phyloP scores from a whole-genome alignment of 2,113 vertebrate genomes.

The Sinocyclocheilus grahami region DNA sequence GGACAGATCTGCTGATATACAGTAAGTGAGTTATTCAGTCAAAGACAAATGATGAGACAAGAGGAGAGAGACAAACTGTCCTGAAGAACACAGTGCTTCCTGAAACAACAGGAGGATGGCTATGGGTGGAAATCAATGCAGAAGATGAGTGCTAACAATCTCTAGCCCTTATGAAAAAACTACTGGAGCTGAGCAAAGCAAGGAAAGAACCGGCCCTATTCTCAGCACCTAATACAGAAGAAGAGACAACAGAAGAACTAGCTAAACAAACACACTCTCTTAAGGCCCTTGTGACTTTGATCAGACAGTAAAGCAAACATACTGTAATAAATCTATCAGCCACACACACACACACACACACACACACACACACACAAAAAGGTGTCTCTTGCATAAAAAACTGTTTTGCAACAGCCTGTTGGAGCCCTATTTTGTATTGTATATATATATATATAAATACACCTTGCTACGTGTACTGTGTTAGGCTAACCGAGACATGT shows the following conservation, averaged over 20 bases:
- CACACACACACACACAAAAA: background rate
- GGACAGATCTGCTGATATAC: conserved; percentile 5
- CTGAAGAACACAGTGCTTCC: background rate
- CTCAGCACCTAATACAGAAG: background rate
- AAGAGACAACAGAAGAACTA: background rate
- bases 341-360: background rate
- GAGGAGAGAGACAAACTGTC: background rate
- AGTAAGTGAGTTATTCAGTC: background rate
- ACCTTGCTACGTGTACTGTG: too few species aligned
- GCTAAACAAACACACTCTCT: background rate
- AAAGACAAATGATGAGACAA: background rate
- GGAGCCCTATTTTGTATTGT: too few species aligned
- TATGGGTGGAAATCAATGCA: background rate
- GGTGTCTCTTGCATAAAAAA: too few species aligned
- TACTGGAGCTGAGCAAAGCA: background rate
- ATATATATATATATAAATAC: too few species aligned
- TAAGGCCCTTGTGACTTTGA: background rate
- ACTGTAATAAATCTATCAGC: background rate
- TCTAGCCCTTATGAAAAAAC: background rate
- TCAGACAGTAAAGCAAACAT: background rate
- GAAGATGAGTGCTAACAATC: background rate
- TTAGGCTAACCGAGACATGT: too few species aligned
- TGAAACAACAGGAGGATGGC: background rate
- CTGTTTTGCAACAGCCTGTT: background rate
- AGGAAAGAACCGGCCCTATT: background rate